Conservation (phyloP, 2,113 vertebrate species). For the Sinocyclocheilus anshuiensis region DNA sequence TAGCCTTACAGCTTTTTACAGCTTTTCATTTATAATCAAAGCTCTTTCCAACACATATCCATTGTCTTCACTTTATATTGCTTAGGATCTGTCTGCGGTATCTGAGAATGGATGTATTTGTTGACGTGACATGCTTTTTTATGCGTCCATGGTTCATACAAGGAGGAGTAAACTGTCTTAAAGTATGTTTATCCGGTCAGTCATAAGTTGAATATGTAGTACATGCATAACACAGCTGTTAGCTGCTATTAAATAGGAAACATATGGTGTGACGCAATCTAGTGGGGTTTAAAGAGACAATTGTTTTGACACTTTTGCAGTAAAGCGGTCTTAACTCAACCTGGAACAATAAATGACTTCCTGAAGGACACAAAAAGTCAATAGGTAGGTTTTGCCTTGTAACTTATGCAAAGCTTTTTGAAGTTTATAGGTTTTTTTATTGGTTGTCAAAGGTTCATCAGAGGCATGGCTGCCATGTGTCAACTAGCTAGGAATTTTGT, state of each 20-base stretch:
- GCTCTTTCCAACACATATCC: conserved; percentile 67
- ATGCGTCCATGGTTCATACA: conserved; percentile 44
- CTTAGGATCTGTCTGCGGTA: conserved; percentile 53
- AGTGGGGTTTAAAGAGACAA: conserved; percentile 5
- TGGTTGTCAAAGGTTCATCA: background rate
- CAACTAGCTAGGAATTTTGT: background rate
- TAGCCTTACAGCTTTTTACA: conserved; percentile 63
- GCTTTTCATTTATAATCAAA: conserved; percentile 60
- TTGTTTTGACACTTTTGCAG: conserved; percentile 9
- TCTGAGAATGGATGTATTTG: conserved; percentile 41
- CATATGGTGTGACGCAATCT: conserved; percentile 7
- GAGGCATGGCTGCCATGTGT: background rate
- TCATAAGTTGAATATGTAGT: background rate
- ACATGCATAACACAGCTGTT: background rate
- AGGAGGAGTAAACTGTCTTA: conserved; percentile 3
- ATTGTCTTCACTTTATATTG: conserved; percentile 60
- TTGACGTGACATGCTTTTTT: conserved; percentile 17
- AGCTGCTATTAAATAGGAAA: conserved; percentile 23
- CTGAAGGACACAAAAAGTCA: conserved; percentile 15
- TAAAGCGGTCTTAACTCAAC: conserved; percentile 6
- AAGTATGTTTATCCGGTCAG: conserved; percentile 26
- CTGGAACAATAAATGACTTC: background rate
- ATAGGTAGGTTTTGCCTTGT: background rate
- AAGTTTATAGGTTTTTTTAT: background rate
- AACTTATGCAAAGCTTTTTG: background rate